These are phyloP conservation scores for Peromyscus maniculatus DNA, from an alignment of 2,113 vertebrate genomes.

Conservation along the genomic window DNA sequence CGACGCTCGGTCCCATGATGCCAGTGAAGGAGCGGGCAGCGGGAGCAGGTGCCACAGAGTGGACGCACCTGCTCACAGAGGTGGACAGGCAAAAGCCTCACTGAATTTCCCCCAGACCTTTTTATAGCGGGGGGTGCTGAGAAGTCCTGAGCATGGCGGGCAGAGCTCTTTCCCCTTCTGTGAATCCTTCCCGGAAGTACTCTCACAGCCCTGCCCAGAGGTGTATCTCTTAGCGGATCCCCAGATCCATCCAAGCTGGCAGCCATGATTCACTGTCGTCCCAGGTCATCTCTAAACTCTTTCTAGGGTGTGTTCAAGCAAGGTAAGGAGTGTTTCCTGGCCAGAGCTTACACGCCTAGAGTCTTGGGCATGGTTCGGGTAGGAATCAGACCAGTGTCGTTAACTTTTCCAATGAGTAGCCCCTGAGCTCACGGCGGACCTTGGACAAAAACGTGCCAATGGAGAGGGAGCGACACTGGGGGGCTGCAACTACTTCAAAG, in stretches of 20 bases:
- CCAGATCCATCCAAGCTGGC: no score
- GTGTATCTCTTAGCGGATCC: not conserved
- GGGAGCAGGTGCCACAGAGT: not conserved
- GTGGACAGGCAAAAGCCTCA: not conserved
- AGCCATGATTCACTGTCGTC: not conserved
- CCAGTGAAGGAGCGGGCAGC: not conserved
- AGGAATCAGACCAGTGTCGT: not conserved
- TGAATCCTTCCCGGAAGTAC: not conserved
- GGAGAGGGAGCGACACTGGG: not conserved
- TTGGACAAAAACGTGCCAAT: not conserved
- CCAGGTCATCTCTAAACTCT: not conserved
- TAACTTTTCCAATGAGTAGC: not conserved
- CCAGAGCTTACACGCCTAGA: conserved; percentile 14
- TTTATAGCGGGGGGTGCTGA: no score
- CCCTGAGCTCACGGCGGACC: not conserved
- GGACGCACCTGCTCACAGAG: not conserved
- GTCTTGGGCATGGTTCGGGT: conserved; percentile 50
- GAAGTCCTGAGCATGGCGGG: not conserved
- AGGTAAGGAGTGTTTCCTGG: not conserved
- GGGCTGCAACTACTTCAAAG: not conserved
- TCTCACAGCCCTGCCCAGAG: not conserved
- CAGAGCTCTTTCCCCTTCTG: not conserved
- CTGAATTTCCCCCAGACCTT: no score
- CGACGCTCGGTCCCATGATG: not conserved
- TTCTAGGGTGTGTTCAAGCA: not conserved